phyloP scores from a whole-genome alignment of 1,140 invertebrate species.

The Acromyrmex heyeri region DNA sequence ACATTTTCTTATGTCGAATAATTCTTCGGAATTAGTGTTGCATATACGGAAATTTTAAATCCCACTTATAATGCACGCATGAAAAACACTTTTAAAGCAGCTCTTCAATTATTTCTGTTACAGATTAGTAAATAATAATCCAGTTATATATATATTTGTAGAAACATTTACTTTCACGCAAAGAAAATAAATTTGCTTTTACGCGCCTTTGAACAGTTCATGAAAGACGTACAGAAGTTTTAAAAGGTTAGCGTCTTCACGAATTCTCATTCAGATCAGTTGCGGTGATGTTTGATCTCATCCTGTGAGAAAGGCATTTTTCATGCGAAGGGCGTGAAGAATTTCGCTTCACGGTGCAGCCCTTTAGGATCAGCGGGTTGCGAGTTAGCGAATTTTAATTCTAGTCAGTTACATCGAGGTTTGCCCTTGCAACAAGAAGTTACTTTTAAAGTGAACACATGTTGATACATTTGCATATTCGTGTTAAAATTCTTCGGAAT shows the following conservation, averaged over 20 bases:
- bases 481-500: slow-evolving; percentile 20
- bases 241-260: neutral
- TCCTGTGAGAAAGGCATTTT: slow-evolving; percentile 24
- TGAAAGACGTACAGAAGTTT: slow-evolving; percentile 19
- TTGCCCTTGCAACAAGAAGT: slow-evolving; percentile 49
- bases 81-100: neutral
- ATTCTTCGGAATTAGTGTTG: neutral
- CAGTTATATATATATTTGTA: neutral
- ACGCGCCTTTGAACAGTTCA: neutral
- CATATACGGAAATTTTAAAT: neutral
- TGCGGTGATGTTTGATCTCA: slow-evolving; percentile 38
- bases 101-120: neutral
- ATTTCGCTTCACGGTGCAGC: slow-evolving; percentile 37
- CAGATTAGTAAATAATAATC: neutral
- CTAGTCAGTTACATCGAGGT: slow-evolving; percentile 36
- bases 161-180: slow-evolving; percentile 12
- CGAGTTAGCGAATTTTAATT: slow-evolving; percentile 59
- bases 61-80: neutral
- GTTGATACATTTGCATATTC: slow-evolving; percentile 41
- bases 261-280: slow-evolving; percentile 53
- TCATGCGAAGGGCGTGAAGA: slow-evolving; percentile 35
- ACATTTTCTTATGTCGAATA: neutral
- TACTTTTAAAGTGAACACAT: slow-evolving; percentile 37
- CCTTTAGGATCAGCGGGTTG: slow-evolving; percentile 40
- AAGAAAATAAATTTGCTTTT: slow-evolving; percentile 21